Percentiles rank a stretch among this genome's conserved stretches.
Conservation (phyloP, 1,140 invertebrate species). For the Drosophila insularis region DNA sequence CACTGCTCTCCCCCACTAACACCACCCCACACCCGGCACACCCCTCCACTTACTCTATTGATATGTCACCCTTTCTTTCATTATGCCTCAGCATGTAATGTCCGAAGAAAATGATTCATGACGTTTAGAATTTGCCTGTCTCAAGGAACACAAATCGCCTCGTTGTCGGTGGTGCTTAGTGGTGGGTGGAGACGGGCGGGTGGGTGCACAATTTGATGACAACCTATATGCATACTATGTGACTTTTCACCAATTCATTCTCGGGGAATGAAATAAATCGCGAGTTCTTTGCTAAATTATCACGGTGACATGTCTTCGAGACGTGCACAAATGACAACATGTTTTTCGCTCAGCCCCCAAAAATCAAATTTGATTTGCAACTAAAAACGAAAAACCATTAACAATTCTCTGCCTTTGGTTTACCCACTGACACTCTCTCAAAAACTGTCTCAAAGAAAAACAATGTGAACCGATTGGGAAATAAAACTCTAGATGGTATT, state of each 20-base stretch:
- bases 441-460: too few relatives aligned
- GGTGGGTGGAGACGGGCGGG: background rate
- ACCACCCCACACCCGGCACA: background rate
- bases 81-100: too few relatives aligned
- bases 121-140: background rate
- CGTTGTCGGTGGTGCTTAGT: too few relatives aligned
- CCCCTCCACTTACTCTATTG: background rate
- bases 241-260: slow-evolving; percentile 14
- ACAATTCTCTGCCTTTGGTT: too few relatives aligned
- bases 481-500: too few relatives aligned
- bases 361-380: too few relatives aligned
- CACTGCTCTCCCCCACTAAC: background rate
- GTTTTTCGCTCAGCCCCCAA: background rate
- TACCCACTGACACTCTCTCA: too few relatives aligned
- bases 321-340: slow-evolving; percentile 24
- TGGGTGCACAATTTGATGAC: slow-evolving; percentile 15
- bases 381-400: too few relatives aligned
- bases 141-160: background rate
- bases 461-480: too few relatives aligned
- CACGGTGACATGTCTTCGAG: slow-evolving; percentile 23
- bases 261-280: slow-evolving; percentile 15
- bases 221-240: slow-evolving; percentile 10
- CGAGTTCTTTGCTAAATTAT: slow-evolving; percentile 11
- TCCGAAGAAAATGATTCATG: slow-evolving; percentile 7
- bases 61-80: background rate